A percentile compares a stretch with the other conserved stretches of the same genome.
These are phyloP conservation scores for Conus canariensis DNA, from an alignment of 2,888 invertebrate genomes.

Conservation along the genomic window DNA sequence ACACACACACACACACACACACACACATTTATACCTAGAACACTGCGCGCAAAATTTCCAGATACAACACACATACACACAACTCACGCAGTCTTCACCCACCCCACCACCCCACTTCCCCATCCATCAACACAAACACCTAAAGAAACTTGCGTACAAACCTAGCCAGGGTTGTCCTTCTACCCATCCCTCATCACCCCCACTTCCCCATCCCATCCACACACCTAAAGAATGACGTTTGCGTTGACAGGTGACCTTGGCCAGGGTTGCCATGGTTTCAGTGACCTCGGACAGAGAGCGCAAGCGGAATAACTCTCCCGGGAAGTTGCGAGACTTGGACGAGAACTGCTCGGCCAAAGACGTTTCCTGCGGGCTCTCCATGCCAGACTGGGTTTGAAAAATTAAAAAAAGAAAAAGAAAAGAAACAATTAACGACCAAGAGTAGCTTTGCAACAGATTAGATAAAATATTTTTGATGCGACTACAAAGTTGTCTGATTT, in stretches of 20 bases:
- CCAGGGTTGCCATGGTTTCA: conserved; percentile 34
- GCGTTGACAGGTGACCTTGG: conserved; percentile 24
- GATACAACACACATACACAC: no score
- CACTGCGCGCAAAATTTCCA: no score
- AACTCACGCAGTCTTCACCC: no score
- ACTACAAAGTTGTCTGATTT: no score
- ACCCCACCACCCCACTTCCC: no score
- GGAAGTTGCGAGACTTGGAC: conserved; percentile 59
- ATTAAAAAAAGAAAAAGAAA: not conserved
- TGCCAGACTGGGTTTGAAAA: not conserved
- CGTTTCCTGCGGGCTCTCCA: conserved; percentile 76
- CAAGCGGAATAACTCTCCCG: conserved; percentile 63
- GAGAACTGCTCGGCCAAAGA: conserved; percentile 58
- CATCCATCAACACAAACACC: no score
- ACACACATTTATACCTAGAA: no score
- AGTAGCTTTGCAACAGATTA: not conserved
- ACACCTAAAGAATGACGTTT: conserved; percentile 32
- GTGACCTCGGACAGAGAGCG: conserved; percentile 53
- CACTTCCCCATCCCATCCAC: not conserved
- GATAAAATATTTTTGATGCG: no score
- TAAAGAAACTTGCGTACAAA: no score
- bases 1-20: no score
- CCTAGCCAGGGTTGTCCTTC: no score
- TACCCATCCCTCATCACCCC: not conserved
- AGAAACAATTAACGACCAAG: not conserved